Conservation (phyloP, 92 coral and sea anemone species). For the Heliopora coerulea region DNA sequence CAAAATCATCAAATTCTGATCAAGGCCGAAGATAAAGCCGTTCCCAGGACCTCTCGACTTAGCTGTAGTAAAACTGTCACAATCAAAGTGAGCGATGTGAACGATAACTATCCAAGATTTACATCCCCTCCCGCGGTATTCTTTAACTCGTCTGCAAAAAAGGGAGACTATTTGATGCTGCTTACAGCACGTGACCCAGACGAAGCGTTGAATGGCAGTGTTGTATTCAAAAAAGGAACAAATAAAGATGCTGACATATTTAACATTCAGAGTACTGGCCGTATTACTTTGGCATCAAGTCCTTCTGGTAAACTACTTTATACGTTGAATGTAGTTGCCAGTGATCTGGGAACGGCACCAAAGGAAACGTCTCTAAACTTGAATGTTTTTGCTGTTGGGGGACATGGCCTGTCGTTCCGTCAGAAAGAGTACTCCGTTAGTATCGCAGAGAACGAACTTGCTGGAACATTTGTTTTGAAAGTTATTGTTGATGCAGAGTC, state of each 20-base stretch:
- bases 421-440: conserved; percentile 52
- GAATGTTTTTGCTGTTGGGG: conserved; percentile 66
- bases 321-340: conserved; percentile 56
- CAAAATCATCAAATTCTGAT: conserved; percentile 62
- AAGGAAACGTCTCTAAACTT: conserved; percentile 47
- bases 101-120: conserved; percentile 86
- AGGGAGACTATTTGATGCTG: conserved; percentile 55
- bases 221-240: conserved; percentile 51
- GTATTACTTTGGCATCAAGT: conserved; percentile 37
- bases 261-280: conserved; percentile 59
- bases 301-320: conserved; percentile 44
- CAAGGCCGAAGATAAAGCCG: conserved; percentile 74
- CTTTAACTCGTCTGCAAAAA: conserved; percentile 56
- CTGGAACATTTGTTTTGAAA: conserved; percentile 58
- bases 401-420: conserved; percentile 65
- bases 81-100: conserved; percentile 64
- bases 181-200: conserved; percentile 75
- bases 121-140: conserved; percentile 73
- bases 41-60: conserved; percentile 55
- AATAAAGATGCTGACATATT: conserved; percentile 51
- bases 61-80: conserved; percentile 62
- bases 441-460: conserved; percentile 59
- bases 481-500: conserved; percentile 60
- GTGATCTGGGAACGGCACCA: conserved; percentile 63
- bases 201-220: conserved; percentile 60